These are phyloP conservation scores for Drosophila teissieri DNA, from an alignment of 1,140 invertebrate genomes.

Conservation along the genomic window DNA sequence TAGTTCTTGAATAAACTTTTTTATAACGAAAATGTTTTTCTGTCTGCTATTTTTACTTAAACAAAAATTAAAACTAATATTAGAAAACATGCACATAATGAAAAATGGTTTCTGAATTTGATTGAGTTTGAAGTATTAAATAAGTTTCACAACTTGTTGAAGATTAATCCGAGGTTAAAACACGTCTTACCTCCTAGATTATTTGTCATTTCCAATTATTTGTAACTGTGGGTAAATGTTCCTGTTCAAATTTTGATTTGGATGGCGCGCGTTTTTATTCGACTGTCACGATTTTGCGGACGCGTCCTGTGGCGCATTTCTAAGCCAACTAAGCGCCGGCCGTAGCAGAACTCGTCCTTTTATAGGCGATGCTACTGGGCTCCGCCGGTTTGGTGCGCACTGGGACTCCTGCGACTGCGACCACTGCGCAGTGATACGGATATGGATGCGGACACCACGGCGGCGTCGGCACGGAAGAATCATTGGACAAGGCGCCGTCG, in stretches of 20 bases:
- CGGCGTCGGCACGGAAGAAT: slow-evolving; percentile 42
- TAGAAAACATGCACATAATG: background rate
- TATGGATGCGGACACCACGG: slow-evolving; percentile 42
- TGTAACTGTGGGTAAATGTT: background rate
- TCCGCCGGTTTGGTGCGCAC: slow-evolving; percentile 51
- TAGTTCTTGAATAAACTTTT: too few relatives aligned
- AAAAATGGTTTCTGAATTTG: too few relatives aligned
- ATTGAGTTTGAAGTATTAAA: too few relatives aligned
- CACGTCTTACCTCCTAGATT: slow-evolving; percentile 5
- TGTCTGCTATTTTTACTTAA: too few relatives aligned
- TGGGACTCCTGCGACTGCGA: slow-evolving; percentile 27
- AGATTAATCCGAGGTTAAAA: background rate
- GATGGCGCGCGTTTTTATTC: slow-evolving; percentile 25
- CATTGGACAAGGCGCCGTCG: slow-evolving; percentile 72
- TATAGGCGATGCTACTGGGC: slow-evolving; percentile 49
- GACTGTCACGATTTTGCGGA: slow-evolving; percentile 11
- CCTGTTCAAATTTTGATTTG: slow-evolving; percentile 7
- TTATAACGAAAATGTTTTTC: too few relatives aligned
- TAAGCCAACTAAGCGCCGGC: slow-evolving; percentile 68
- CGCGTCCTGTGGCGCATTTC: slow-evolving; percentile 66
- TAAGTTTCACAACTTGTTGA: background rate
- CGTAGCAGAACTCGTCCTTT: slow-evolving; percentile 57
- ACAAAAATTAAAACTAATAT: background rate
- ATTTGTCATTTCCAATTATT: background rate
- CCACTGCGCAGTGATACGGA: slow-evolving; percentile 67